Conservation (phyloP, 2,888 invertebrate species). For the Onthophagus sagittarius region DNA sequence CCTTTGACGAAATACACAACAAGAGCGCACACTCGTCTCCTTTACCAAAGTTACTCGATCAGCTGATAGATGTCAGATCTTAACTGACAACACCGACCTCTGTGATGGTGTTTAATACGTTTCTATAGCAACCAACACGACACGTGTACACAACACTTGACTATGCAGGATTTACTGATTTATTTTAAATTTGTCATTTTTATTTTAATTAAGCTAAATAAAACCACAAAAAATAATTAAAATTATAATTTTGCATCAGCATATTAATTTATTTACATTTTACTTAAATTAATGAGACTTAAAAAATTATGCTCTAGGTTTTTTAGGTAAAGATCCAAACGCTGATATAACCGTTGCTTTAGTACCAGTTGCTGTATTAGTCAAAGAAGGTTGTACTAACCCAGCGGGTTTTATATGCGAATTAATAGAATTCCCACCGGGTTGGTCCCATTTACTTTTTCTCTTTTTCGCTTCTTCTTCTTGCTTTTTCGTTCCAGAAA, state of each 20-base stretch:
- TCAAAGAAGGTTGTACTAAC: conserved; percentile 69
- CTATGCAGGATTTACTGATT: too few species aligned
- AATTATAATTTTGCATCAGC: neutral
- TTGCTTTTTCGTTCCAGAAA: conserved; percentile 62
- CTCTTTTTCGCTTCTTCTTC: conserved; percentile 75
- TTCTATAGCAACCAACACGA: conserved; percentile 14
- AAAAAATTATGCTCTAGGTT: conserved; percentile 51
- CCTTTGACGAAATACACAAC: conserved; percentile 13
- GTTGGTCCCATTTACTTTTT: conserved; percentile 92
- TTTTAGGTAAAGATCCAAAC: conserved; percentile 86
- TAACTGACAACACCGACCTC: neutral
- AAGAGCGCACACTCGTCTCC: conserved; percentile 20
- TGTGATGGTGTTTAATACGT: conserved; percentile 17
- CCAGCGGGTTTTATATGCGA: conserved; percentile 63
- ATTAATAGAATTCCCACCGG: conserved; percentile 56
- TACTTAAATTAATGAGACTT: neutral
- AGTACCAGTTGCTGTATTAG: conserved; percentile 80
- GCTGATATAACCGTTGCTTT: conserved; percentile 91
- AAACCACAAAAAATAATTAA: too few species aligned
- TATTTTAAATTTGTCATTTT: too few species aligned
- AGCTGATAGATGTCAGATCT: conserved; percentile 42
- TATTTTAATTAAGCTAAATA: too few species aligned
- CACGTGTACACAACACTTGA: neutral
- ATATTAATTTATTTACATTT: conserved; percentile 2
- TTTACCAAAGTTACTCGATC: conserved; percentile 32